Percentiles rank a stretch among this genome's conserved stretches.
Conservation (phyloP, 2,888 invertebrate genomes). For the Trachelus tabidus region DNA sequence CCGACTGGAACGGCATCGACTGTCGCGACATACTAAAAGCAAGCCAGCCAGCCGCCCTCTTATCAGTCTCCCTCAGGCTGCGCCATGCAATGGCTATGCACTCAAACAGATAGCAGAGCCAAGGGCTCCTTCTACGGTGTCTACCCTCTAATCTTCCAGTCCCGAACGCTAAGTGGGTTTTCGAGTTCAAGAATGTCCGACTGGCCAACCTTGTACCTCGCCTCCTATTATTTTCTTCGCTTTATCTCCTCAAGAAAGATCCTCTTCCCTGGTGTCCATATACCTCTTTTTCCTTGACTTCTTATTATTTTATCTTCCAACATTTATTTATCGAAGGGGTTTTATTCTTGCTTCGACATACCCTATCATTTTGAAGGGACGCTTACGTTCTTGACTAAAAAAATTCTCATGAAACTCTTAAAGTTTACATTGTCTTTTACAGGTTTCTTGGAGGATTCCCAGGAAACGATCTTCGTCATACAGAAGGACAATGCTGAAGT, state of each 20-base stretch:
- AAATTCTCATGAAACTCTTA: not conserved
- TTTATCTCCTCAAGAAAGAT: not conserved
- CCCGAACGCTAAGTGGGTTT: slow-evolving; percentile 58
- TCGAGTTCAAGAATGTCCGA: slow-evolving; percentile 53
- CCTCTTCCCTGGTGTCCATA: slow-evolving; percentile 16
- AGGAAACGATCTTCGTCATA: not conserved
- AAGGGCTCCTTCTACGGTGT: slow-evolving; percentile 24
- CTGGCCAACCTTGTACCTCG: slow-evolving; percentile 6
- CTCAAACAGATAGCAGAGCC: slow-evolving; percentile 33
- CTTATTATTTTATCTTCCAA: slow-evolving; percentile 2
- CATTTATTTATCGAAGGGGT: not conserved
- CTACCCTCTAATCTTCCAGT: slow-evolving; percentile 56
- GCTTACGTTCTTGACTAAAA: not conserved
- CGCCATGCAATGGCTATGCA: slow-evolving; percentile 10
- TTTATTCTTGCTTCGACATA: not conserved
- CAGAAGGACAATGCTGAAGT: not conserved
- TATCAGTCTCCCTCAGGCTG: slow-evolving; percentile 41
- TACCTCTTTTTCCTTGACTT: slow-evolving; percentile 10
- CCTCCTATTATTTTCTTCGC: slow-evolving; percentile 12
- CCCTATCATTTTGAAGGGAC: not conserved
- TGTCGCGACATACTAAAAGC: slow-evolving; percentile 39
- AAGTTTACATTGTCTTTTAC: not conserved
- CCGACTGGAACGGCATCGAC: slow-evolving; percentile 6
- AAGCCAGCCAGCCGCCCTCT: slow-evolving; percentile 39
- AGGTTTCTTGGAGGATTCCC: not conserved